Base-by-base conservation (phyloP, 2,797 vertebrate genomes). In the Mormyrus proboscirostris region DNA sequence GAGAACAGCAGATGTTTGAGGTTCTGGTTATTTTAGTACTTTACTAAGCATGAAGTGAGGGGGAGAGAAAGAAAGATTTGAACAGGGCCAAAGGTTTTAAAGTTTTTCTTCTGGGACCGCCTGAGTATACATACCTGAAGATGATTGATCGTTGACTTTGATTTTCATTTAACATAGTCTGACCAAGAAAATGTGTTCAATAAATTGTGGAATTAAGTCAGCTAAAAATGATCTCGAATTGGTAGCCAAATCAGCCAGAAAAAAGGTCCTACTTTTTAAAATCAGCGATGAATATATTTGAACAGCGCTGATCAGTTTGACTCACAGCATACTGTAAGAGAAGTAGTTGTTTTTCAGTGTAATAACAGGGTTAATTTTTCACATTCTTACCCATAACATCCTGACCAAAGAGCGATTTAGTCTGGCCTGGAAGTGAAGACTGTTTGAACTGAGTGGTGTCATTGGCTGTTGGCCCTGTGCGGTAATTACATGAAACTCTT, bases 401-500 rank as follows among this genome's bases (percentile, higher is more conserved):
- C 51, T 83, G 51, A 62, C 51, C 57, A 53, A 16, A 59, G 62
- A 57, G 65, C 9, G 44, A 86, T 86, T 87, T 73, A 83, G 90
- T 79, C 83, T 79, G 62, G 57, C 69, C 82, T 90, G 79, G 69
- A 50, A 89, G 38, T 79, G 38, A 50, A 29, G 84, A 53, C 83
- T 86, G 2, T 29, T 50, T 59, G 83, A 86, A 69, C 2, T 25
- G 82, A 69, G 33, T 47, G 38, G 55, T 87, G 85, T 87, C 85
- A 41, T 87, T 59, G 85, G 85, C 29, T 62, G 44, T 59, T 83
- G 55, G 89, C 86, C 87, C 88, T 90, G 47, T 22, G 50, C 76
- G 50, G 57, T 65, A 49, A 82, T 88, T 88, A 84, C 55, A 88
- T 84, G 49, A 90, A 88, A 88, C 89, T 55, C 9, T 65, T 47